Conservation (phyloP, 2,888 invertebrate species). For the Caenorhabditis macrosperma region DNA sequence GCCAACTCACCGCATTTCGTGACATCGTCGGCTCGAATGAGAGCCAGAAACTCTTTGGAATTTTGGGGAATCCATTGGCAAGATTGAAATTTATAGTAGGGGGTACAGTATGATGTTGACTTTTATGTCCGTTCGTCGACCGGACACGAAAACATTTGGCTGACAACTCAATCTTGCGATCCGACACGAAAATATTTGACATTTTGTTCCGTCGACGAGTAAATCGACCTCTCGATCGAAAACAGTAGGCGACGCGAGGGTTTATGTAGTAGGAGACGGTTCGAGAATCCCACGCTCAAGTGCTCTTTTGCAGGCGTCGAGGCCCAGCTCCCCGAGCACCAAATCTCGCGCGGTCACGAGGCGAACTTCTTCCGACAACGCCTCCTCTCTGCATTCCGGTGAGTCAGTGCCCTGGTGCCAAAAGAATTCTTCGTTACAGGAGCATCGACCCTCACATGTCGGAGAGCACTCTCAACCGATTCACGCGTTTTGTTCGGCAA, state of each 20-base stretch:
- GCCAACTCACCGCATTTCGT: constrained; percentile 43
- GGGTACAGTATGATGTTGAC: constrained; percentile 46
- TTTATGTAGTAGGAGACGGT: constrained; percentile 14
- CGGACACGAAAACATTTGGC: constrained; percentile 60
- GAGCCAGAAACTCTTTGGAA: constrained; percentile 49
- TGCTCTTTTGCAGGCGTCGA: constrained; percentile 35
- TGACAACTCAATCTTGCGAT: constrained; percentile 56
- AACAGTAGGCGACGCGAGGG: background rate
- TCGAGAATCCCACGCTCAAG: constrained; percentile 45
- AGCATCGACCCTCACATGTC: constrained; percentile 53
- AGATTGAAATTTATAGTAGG: constrained; percentile 49
- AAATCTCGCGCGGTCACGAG: constrained; percentile 59
- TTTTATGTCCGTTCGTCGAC: constrained; percentile 42
- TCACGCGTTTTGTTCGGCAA: constrained; percentile 50
- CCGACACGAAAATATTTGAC: constrained; percentile 58
- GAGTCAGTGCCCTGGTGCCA: background rate
- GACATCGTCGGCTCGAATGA: constrained; percentile 53
- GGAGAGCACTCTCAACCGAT: constrained; percentile 54
- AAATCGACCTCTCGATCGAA: constrained; percentile 13
- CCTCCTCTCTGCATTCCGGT: constrained; percentile 63
- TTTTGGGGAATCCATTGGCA: constrained; percentile 46
- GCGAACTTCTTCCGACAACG: constrained; percentile 62
- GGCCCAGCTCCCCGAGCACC: constrained; percentile 53
- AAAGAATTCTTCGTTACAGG: constrained; percentile 24
- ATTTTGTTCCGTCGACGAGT: constrained; percentile 17